Percentiles rank a stretch among this genome's conserved stretches.
These are phyloP conservation scores for Syngnathus acus DNA, from an alignment of 2,797 vertebrate species.

Conservation along the genomic window DNA sequence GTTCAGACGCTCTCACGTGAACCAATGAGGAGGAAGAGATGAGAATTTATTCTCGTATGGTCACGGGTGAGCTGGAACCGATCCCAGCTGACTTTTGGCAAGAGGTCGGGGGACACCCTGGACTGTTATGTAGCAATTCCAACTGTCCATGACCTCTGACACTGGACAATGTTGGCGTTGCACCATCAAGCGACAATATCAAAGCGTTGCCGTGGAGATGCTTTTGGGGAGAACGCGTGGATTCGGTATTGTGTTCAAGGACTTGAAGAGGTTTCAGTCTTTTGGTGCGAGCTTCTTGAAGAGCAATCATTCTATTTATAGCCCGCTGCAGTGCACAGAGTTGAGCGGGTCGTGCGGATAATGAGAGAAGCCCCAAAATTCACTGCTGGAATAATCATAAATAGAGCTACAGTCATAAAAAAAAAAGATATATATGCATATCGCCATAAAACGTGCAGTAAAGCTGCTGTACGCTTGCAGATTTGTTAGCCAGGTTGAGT, in stretches of 20 bases:
- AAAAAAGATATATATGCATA: not conserved
- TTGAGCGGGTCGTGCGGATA: slow-evolving; percentile 7
- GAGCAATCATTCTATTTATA: slow-evolving; percentile 9
- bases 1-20: not conserved
- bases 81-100: not conserved
- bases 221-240: not conserved
- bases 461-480: not conserved
- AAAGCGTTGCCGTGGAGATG: not conserved
- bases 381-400: slow-evolving; percentile 2
- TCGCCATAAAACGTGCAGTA: not conserved
- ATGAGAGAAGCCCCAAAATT: slow-evolving; percentile 3
- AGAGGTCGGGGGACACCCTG: not conserved
- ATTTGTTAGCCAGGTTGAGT: slow-evolving; percentile 1
- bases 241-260: not conserved
- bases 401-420: not conserved
- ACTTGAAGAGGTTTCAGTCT: not conserved
- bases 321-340: slow-evolving; percentile 2
- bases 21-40: not conserved
- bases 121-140: not conserved
- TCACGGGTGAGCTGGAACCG: not conserved
- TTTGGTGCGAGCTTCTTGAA: not conserved
- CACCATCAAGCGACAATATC: not conserved
- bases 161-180: not conserved
- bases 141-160: not conserved
- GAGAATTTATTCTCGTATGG: not conserved